A percentile compares a stretch with the other conserved stretches of the same genome.
These are phyloP conservation scores for Umimayanthus chanpuru DNA, from an alignment of 92 coral and sea anemone species.

Conservation along the genomic window DNA sequence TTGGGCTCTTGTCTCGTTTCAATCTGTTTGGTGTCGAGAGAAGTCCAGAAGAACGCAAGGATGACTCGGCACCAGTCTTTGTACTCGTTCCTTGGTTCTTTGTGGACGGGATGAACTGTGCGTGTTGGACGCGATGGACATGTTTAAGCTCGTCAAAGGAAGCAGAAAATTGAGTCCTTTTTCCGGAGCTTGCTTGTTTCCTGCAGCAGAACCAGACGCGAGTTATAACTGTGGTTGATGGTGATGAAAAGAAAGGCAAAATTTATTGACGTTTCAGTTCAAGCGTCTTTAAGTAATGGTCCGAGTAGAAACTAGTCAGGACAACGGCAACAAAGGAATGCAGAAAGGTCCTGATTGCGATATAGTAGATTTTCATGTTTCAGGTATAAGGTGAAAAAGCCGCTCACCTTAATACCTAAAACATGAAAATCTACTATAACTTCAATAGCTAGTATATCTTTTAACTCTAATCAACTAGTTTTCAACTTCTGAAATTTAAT, in stretches of 20 bases:
- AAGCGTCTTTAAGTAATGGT: too few relatives aligned
- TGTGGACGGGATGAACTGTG: conserved; percentile 37
- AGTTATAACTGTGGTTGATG: not conserved
- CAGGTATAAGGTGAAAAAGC: too few relatives aligned
- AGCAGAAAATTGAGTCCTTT: conserved; percentile 65
- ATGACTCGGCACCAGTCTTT: conserved; percentile 21
- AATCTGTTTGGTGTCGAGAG: not conserved
- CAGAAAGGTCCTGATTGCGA: too few relatives aligned
- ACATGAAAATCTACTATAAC: too few relatives aligned
- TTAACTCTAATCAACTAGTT: too few relatives aligned
- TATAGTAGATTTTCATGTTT: too few relatives aligned
- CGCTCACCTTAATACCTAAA: too few relatives aligned
- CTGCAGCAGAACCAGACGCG: conserved; percentile 14
- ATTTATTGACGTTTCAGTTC: too few relatives aligned
- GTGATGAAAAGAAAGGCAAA: not conserved
- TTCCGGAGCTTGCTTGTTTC: conserved; percentile 61
- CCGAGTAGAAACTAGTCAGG: too few relatives aligned
- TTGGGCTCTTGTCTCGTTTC: not conserved
- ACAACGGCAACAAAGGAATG: too few relatives aligned
- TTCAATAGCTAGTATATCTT: too few relatives aligned
- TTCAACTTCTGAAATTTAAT: too few relatives aligned
- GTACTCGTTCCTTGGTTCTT: not conserved
- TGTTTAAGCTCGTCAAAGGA: conserved; percentile 77
- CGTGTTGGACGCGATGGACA: conserved; percentile 59
- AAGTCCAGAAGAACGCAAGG: not conserved